Evolutionary conservation across 2,888 invertebrate species (phyloP).

Genomic region (Drosophila anomelani): DNA sequence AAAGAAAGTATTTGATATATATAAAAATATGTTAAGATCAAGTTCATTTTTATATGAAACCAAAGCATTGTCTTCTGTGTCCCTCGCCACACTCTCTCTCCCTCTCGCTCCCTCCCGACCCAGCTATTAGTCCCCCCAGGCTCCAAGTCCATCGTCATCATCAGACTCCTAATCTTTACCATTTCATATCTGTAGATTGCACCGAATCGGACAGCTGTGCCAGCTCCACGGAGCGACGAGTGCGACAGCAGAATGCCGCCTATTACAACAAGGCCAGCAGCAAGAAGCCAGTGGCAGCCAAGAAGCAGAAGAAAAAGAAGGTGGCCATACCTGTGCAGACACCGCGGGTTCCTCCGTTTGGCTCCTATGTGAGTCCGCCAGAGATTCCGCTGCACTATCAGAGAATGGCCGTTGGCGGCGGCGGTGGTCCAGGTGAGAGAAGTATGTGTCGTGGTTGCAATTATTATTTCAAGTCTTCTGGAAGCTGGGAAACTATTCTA

Average conservation of each 20-base stretch:
- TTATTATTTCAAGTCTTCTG: neutral
- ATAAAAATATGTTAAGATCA: constrained; percentile 12
- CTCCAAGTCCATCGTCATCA: neutral
- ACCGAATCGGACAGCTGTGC: constrained; percentile 96
- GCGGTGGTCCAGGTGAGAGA: constrained; percentile 81
- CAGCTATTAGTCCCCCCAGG: neutral
- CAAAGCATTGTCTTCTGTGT: constrained; percentile 20
- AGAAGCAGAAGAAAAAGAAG: constrained; percentile 90
- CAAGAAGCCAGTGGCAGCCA: constrained; percentile 89
- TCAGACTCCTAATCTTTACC: neutral
- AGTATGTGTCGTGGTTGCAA: constrained; percentile 76
- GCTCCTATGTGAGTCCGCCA: constrained; percentile 88
- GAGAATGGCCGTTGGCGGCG: constrained; percentile 74
- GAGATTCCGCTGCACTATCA: constrained; percentile 87
- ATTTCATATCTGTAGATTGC: constrained; percentile 84
- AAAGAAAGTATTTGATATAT: neutral
- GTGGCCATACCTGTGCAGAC: constrained; percentile 94
- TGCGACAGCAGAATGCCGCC: constrained; percentile 87
- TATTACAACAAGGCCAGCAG: constrained; percentile 89
- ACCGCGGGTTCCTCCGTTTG: constrained; percentile 91
- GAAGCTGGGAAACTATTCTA: constrained; percentile 8
- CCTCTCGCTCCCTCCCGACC: neutral
- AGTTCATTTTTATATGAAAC: constrained; percentile 18
- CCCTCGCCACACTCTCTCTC: constrained; percentile 6
- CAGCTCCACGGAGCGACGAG: constrained; percentile 85